Evolutionary conservation across 2,797 vertebrate species (phyloP).

Genomic region (Benthosema pterotum): DNA sequence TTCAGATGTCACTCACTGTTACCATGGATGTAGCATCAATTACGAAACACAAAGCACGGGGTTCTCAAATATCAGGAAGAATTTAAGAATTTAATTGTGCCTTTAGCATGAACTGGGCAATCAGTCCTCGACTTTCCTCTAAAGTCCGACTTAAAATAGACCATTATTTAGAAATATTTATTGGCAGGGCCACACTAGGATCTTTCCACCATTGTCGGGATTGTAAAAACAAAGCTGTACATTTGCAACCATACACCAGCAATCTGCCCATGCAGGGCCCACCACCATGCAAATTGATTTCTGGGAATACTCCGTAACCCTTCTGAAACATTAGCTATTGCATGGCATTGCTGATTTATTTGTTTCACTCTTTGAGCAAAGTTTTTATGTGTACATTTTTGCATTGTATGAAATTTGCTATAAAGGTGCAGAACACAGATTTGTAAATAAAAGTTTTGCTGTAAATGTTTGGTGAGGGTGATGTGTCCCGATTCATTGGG

Average conservation of each 20-base stretch:
- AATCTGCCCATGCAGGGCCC: slow-evolving; percentile 37
- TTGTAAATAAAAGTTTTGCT: slow-evolving; percentile 83
- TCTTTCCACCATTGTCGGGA: slow-evolving; percentile 53
- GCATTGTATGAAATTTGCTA: slow-evolving; percentile 69
- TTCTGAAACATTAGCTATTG: slow-evolving; percentile 60
- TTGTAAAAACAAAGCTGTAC: slow-evolving; percentile 42
- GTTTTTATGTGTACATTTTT: slow-evolving; percentile 73
- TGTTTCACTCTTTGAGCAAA: slow-evolving; percentile 39
- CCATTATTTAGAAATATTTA: slow-evolving; percentile 58
- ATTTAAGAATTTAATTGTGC: slow-evolving; percentile 25
- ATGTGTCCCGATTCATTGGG: neutral
- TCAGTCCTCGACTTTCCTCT: slow-evolving; percentile 51
- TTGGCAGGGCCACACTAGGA: slow-evolving; percentile 42
- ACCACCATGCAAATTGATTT: slow-evolving; percentile 35
- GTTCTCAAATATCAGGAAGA: slow-evolving; percentile 14
- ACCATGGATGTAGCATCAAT: slow-evolving; percentile 17
- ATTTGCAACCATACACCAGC: slow-evolving; percentile 52
- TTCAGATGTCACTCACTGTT: neutral
- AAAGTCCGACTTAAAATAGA: slow-evolving; percentile 61
- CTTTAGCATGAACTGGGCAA: slow-evolving; percentile 24
- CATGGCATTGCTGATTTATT: slow-evolving; percentile 62
- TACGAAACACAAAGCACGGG: slow-evolving; percentile 1
- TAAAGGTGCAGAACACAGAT: slow-evolving; percentile 55
- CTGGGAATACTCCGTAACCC: slow-evolving; percentile 54
- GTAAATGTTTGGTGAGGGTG: slow-evolving; percentile 48